Conservation (phyloP, 1,140 invertebrate species). For the Pollicipes pollicipes region DNA sequence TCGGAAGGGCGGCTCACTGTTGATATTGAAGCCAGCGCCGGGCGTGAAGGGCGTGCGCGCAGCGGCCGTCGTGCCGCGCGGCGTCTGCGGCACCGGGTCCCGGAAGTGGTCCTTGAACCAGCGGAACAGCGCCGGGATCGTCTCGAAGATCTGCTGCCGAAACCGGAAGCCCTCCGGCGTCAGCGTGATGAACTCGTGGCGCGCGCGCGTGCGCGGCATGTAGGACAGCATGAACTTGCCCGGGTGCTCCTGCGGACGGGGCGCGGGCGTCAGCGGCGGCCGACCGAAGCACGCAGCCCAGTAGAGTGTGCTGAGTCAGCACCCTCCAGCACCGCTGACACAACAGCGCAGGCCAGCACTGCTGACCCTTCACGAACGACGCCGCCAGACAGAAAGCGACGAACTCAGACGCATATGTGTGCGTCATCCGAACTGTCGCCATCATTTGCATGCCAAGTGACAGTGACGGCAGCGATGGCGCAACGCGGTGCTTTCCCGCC, state of each 20-base stretch:
- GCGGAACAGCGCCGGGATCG: conserved; percentile 59
- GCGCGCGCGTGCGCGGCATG: conserved; percentile 58
- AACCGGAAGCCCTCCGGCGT: conserved; percentile 84
- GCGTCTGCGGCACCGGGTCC: conserved; percentile 49
- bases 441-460: too few species aligned
- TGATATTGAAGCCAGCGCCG: background rate
- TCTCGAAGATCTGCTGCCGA: conserved; percentile 68
- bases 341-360: too few species aligned
- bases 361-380: too few species aligned
- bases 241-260: conserved; percentile 49
- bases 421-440: too few species aligned
- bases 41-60: conserved; percentile 19
- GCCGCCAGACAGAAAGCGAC: too few species aligned
- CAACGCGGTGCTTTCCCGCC: too few species aligned
- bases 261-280: too few species aligned
- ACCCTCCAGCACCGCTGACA: too few species aligned
- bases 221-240: conserved; percentile 92
- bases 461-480: too few species aligned
- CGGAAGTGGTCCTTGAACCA: conserved; percentile 98
- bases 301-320: too few species aligned
- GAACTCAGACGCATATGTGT: too few species aligned
- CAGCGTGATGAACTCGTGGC: conserved; percentile 82
- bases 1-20: background rate
- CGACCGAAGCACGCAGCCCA: too few species aligned
- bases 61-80: conserved; percentile 35